These are phyloP conservation scores for Alouatta palliata DNA, from an alignment of 2,113 vertebrate species.

Conservation along the genomic window DNA sequence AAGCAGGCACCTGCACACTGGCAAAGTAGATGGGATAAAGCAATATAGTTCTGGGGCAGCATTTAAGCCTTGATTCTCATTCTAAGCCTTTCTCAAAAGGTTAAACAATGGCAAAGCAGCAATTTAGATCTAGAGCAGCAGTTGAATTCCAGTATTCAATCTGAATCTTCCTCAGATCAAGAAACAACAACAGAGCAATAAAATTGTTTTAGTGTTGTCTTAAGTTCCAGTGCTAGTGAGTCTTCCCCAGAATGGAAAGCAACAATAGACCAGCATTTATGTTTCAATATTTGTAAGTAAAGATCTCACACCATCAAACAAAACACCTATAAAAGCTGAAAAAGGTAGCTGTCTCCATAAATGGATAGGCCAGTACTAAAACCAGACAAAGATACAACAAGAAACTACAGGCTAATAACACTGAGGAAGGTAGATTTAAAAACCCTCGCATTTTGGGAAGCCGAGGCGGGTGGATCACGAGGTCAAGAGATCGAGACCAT, in stretches of 20 bases:
- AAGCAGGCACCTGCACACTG: background rate
- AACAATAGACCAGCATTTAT: background rate
- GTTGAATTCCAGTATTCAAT: background rate
- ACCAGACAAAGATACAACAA: background rate
- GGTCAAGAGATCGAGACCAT: no score
- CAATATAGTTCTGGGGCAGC: background rate
- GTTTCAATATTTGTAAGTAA: background rate
- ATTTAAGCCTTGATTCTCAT: background rate
- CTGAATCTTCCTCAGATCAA: background rate
- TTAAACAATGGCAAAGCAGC: background rate
- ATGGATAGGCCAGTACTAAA: background rate
- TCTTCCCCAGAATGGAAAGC: background rate
- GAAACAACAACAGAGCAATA: background rate
- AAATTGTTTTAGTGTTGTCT: background rate
- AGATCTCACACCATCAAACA: background rate
- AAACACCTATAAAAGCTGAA: background rate
- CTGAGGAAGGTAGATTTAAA: background rate
- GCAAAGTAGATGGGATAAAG: background rate
- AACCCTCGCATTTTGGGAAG: no score
- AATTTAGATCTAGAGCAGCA: background rate
- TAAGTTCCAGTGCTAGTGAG: background rate
- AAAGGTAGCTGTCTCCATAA: background rate
- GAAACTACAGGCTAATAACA: background rate
- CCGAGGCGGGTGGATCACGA: no score
- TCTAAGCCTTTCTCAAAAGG: background rate